phyloP scores from a whole-genome alignment of 2,797 vertebrate genomes.

The Ptychadena robeensis region DNA sequence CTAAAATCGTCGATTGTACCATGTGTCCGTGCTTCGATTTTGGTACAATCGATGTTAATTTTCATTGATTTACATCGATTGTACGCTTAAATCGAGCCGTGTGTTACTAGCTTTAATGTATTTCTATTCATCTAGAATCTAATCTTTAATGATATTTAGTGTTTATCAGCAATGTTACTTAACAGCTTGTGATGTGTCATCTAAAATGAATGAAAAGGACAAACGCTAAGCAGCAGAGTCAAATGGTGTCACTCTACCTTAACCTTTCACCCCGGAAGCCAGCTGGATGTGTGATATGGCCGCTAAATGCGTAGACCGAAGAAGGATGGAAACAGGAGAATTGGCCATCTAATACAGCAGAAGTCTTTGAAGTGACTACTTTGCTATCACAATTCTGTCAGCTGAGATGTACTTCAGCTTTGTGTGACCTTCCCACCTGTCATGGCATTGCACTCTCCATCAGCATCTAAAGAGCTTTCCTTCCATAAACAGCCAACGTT shows the following conservation, averaged over 20 bases:
- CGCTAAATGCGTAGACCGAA: neutral
- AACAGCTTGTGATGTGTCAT: neutral
- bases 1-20: too few relatives aligned
- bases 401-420: neutral
- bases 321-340: neutral
- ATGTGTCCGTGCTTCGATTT: too few relatives aligned
- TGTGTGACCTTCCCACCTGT: slow-evolving; percentile 23
- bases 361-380: neutral
- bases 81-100: too few relatives aligned
- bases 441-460: neutral
- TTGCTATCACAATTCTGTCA: neutral
- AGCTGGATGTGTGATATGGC: neutral
- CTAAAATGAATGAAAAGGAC: neutral
- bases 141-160: too few relatives aligned
- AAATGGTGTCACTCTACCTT: neutral
- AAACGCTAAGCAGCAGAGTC: slow-evolving; percentile 6
- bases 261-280: slow-evolving; percentile 23
- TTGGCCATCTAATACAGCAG: neutral
- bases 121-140: too few relatives aligned
- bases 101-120: too few relatives aligned
- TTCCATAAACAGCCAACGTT: neutral
- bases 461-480: neutral
- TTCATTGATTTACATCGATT: too few relatives aligned
- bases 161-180: neutral
- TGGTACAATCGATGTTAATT: too few relatives aligned